These are phyloP conservation scores for Camelus dromedarius DNA, from an alignment of 2,113 vertebrate species.

Conservation along the genomic window DNA sequence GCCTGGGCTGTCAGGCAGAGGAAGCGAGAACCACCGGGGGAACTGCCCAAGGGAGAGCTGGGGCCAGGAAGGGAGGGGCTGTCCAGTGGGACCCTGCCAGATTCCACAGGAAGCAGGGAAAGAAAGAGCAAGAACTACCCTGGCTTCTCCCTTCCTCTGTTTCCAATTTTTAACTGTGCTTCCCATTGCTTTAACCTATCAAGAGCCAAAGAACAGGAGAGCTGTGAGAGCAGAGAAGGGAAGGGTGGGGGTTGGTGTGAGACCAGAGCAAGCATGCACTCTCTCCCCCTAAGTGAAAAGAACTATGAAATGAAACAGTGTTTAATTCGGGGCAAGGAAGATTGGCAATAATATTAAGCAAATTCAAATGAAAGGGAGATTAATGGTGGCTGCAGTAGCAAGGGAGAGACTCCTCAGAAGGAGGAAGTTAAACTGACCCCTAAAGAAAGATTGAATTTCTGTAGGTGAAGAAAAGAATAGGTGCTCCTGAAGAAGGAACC, in stretches of 20 bases:
- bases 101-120: conserved; percentile 38
- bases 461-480: neutral
- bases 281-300: neutral
- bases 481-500: neutral
- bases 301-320: neutral
- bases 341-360: neutral
- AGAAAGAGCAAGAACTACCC: conserved; percentile 38
- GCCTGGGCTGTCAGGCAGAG: neutral
- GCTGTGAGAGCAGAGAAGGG: neutral
- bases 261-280: neutral
- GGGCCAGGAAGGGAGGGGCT: conserved; percentile 63
- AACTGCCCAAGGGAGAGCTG: neutral
- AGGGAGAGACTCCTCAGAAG: neutral
- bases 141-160: conserved; percentile 9
- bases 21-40: neutral
- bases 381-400: neutral
- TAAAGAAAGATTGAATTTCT: neutral
- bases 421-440: neutral
- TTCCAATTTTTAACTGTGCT: neutral
- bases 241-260: neutral
- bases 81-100: conserved; percentile 11
- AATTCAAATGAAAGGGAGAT: conserved; percentile 4
- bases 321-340: neutral
- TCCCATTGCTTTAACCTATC: neutral
- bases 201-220: neutral